Conservation (phyloP, 2,797 vertebrate species). For the Melanotaenia pygmaea region DNA sequence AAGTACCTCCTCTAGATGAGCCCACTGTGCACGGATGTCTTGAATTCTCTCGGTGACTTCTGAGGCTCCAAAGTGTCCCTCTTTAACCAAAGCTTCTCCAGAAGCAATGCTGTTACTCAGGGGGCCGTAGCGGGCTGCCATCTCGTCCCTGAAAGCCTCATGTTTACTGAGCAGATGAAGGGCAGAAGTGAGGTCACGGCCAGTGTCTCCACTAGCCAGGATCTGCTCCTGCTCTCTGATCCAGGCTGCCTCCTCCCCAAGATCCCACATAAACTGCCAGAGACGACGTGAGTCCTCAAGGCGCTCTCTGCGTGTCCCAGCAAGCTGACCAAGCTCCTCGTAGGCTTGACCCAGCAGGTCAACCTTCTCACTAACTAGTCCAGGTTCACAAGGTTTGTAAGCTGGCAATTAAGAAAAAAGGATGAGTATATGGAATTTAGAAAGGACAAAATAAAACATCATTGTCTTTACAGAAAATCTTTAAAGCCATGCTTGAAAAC, state of each 20-base stretch:
- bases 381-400: conserved; percentile 93
- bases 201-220: conserved; percentile 88
- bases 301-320: conserved; percentile 78
- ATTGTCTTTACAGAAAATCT: background rate
- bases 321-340: conserved; percentile 87
- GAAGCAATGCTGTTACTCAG: conserved; percentile 87
- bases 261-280: conserved; percentile 96
- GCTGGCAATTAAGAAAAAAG: conserved; percentile 70
- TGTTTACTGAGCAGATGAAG: conserved; percentile 93
- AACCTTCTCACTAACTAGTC: conserved; percentile 88
- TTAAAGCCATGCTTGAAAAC: conserved; percentile 21
- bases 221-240: conserved; percentile 95
- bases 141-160: conserved; percentile 90
- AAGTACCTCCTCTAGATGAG: conserved; percentile 85
- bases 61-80: conserved; percentile 86
- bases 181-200: conserved; percentile 90
- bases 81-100: conserved; percentile 85
- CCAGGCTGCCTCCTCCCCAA: conserved; percentile 94
- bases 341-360: conserved; percentile 86
- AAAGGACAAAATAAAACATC: conserved; percentile 1
- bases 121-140: conserved; percentile 91
- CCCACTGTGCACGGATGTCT: conserved; percentile 84
- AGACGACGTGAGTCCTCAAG: conserved; percentile 91
- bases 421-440: conserved; percentile 5
- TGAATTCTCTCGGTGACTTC: conserved; percentile 85